Evolutionary conservation across 2,797 vertebrate genomes (phyloP), one percentile per base, ranked within the genome.

Genomic region (Uromys caudimaculatus): DNA sequence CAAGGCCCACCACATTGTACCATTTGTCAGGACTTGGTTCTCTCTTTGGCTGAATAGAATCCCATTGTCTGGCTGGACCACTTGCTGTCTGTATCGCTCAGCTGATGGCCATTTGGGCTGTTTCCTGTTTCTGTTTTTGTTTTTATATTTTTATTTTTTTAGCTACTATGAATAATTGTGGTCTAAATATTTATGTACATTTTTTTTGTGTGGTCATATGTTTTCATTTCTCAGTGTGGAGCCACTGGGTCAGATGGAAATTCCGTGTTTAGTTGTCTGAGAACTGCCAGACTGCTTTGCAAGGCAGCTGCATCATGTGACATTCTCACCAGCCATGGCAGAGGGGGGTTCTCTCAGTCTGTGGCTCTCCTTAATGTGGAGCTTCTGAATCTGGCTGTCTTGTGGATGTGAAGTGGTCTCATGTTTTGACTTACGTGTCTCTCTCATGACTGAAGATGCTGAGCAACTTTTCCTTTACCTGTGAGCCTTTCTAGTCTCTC

Each of bases 101-200:
- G 50, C 35, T 87, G 83, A 81, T 76, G 67, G 47, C 10, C 58
- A 77, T 82, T 89, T 90, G 84, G 32, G 3, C 86, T 62, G 41
- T 90, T 94, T 95, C 73, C 73, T 76, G 75, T 69, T 82, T 64
- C 41, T 85, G 83, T 69, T 85, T 69, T 69, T 84, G 58, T 64
- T 52, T 85, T 69, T 50, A n/a, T 85, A 54, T 86, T 86, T 86
- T 69, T 69, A 21, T 62, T 60, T 92, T 44, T 84, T 87, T 82
- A 62, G 38, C 90, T 91, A 44, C 52, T 50, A 19, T 86, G 83
- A 95, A 44, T 69, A 92, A 90, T 95, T 93, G 62, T 95, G 23
- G 64, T 62, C n/a, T 90, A 96, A 94, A 83, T 41, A 41, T 91
- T 88, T 62, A 62, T 19, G 3, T 64, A 54, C 58, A 47, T 50